Evolutionary conservation across 1,140 invertebrate genomes (phyloP).

Genomic region (Danaus plexippus): DNA sequence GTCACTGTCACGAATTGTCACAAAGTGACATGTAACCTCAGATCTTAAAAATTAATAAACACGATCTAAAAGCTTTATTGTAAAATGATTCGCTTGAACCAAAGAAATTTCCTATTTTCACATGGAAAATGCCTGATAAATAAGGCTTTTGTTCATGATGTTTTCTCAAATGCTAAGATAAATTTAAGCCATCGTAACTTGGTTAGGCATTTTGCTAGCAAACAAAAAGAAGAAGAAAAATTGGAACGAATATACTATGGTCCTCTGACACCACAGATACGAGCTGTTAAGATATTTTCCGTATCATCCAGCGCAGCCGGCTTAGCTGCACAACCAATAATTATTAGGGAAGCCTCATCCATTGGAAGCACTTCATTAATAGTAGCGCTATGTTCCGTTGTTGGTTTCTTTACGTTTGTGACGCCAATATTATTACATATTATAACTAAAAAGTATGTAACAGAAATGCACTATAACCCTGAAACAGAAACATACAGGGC

Average conservation of each 20-base stretch:
- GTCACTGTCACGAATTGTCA: too few relatives aligned
- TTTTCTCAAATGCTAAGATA: too few relatives aligned
- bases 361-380: constrained; percentile 72
- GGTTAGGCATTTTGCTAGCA: constrained; percentile 31
- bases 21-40: too few relatives aligned
- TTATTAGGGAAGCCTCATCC: constrained; percentile 75
- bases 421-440: constrained; percentile 88
- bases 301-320: constrained; percentile 81
- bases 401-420: constrained; percentile 85
- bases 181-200: too few relatives aligned
- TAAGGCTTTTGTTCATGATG: too few relatives aligned
- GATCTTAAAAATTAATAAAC: too few relatives aligned
- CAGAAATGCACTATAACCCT: constrained; percentile 80
- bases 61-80: too few relatives aligned
- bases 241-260: constrained; percentile 72
- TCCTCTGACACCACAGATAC: constrained; percentile 76
- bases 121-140: constrained; percentile 4
- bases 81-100: too few relatives aligned
- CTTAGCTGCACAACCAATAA: constrained; percentile 79
- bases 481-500: constrained; percentile 77
- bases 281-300: constrained; percentile 85
- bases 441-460: constrained; percentile 90
- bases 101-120: too few relatives aligned
- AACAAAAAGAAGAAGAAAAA: constrained; percentile 36
- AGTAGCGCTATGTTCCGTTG: constrained; percentile 75